phyloP scores from a whole-genome alignment of 2,113 vertebrate genomes.

The Rhinopithecus roxellana region DNA sequence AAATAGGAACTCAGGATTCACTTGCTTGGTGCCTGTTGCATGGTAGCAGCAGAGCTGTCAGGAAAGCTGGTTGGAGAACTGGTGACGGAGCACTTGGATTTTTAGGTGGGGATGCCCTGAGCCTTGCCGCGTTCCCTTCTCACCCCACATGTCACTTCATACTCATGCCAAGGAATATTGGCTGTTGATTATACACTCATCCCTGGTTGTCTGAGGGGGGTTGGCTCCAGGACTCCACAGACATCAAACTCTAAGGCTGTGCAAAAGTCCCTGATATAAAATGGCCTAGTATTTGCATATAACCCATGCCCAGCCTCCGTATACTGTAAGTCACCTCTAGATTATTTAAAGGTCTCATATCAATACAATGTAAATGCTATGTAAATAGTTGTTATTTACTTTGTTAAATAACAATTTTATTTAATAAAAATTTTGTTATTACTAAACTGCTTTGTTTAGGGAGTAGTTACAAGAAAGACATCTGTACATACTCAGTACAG shows the following conservation, averaged over 20 bases:
- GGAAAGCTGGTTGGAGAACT: no score
- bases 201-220: neutral
- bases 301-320: neutral
- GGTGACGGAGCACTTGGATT: no score
- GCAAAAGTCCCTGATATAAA: neutral
- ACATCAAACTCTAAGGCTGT: neutral
- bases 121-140: neutral
- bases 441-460: neutral
- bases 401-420: no score
- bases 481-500: neutral
- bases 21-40: neutral
- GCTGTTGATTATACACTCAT: neutral
- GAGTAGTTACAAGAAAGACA: neutral
- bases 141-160: no score
- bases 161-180: neutral
- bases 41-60: neutral
- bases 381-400: neutral
- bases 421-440: no score
- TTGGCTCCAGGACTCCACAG: neutral
- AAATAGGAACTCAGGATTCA: neutral
- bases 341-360: neutral
- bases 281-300: neutral
- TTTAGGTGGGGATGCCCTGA: rapidly evolving
- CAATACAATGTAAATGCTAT: neutral
- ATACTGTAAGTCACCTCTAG: neutral